These are phyloP conservation scores for Brachionus rotundiformis DNA, from an alignment of 1,140 invertebrate species.

Conservation along the genomic window DNA sequence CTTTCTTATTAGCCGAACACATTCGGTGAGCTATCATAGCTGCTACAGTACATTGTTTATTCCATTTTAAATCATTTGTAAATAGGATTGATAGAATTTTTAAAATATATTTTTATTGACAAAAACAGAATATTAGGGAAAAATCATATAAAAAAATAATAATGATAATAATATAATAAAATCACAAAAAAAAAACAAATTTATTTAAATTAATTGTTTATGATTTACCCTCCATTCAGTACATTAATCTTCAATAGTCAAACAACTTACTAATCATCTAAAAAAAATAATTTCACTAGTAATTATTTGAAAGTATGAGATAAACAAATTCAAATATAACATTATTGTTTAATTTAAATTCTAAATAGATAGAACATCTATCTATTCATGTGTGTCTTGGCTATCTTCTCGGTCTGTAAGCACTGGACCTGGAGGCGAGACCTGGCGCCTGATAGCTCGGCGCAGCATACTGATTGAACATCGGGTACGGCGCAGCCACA, in stretches of 20 bases:
- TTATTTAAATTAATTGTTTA: constrained; percentile 7
- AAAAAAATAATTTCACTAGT: neutral
- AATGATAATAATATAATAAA: neutral
- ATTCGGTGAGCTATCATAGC: too few species aligned
- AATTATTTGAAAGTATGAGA: neutral
- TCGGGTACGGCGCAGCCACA: neutral
- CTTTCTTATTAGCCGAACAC: too few species aligned
- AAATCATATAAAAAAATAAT: neutral
- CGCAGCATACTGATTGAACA: neutral
- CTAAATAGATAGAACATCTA: too few species aligned
- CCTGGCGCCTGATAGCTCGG: neutral
- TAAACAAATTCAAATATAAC: neutral
- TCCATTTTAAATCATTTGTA: too few species aligned
- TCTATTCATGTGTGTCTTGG: too few species aligned
- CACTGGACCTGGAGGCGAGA: neutral
- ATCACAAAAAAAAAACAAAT: neutral
- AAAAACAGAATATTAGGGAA: too few species aligned
- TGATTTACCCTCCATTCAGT: neutral
- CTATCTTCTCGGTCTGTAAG: neutral
- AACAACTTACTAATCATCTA: neutral
- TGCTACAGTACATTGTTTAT: too few species aligned
- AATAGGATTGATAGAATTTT: too few species aligned
- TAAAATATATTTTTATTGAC: too few species aligned
- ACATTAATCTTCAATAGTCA: neutral
- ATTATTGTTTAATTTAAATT: neutral